Percentiles rank a stretch among this genome's conserved stretches.
Evolutionary conservation across 2,888 invertebrate species (phyloP).

Genomic region (Philonicus albiceps): DNA sequence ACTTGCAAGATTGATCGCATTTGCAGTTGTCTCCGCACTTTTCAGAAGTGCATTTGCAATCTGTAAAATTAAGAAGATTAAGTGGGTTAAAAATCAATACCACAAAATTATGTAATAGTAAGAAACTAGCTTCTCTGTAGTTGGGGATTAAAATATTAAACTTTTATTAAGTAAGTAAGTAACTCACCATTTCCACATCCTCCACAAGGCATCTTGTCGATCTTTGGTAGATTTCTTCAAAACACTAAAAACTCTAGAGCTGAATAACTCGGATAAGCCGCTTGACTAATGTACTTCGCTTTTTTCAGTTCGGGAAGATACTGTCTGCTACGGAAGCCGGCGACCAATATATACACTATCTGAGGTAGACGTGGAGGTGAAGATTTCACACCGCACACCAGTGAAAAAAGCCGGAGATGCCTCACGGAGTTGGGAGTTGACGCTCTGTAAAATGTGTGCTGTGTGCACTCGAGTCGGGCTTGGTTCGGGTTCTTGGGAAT

Average conservation of each 20-base stretch:
- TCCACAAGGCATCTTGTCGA: conserved; percentile 42
- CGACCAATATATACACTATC: background rate
- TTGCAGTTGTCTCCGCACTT: conserved; percentile 50
- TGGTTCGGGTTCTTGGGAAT: background rate
- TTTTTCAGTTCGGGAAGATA: background rate
- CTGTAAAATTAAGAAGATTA: conserved; percentile 32
- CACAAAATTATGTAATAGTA: background rate
- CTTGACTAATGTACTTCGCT: background rate
- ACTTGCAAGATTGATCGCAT: conserved; percentile 46
- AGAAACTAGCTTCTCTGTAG: background rate
- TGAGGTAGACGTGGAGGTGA: background rate
- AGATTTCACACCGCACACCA: background rate
- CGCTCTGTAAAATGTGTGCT: background rate
- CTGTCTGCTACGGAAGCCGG: background rate
- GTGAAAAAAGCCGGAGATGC: background rate
- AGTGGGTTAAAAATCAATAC: conserved; percentile 8
- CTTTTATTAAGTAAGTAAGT: background rate
- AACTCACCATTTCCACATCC: conserved; percentile 46
- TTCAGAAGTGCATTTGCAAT: conserved; percentile 50
- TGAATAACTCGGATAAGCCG: background rate
- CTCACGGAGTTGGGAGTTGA: background rate
- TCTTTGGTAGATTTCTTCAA: background rate
- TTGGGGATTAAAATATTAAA: background rate
- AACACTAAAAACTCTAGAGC: background rate
- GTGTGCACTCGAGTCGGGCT: background rate